Percentiles rank a stretch among this genome's conserved stretches.
phyloP scores from a whole-genome alignment of 2,113 vertebrate genomes.

The Haplochromis vanheusdeni region DNA sequence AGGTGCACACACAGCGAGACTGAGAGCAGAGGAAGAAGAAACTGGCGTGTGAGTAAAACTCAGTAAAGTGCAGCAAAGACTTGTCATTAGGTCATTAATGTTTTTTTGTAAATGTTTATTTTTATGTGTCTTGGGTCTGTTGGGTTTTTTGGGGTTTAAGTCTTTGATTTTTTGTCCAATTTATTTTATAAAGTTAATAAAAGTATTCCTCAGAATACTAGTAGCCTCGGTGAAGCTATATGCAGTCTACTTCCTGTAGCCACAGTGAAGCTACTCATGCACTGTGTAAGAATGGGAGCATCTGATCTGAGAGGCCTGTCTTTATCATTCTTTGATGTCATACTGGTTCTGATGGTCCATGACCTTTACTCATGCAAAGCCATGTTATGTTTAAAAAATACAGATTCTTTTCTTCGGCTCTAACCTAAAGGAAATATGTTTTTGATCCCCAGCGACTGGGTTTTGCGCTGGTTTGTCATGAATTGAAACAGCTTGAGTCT shows the following conservation, averaged over 20 bases:
- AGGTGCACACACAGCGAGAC: neutral
- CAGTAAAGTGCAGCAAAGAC: neutral
- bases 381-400: neutral
- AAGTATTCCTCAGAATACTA: neutral
- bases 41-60: neutral
- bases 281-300: neutral
- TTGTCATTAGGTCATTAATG: neutral
- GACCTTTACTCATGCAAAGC: neutral
- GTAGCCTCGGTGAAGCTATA: neutral
- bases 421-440: neutral
- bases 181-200: neutral
- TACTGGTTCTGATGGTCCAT: neutral
- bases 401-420: neutral
- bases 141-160: rapidly evolving
- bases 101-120: neutral
- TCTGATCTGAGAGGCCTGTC: neutral
- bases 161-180: neutral
- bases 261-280: neutral
- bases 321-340: neutral
- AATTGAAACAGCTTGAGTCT: neutral
- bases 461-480: neutral
- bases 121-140: neutral
- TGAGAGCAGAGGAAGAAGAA: neutral
- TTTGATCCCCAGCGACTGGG: rapidly evolving
- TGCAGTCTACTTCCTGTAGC: neutral